Conservation (phyloP, 2,797 vertebrate genomes). For the Chiroxiphia lanceolata region DNA sequence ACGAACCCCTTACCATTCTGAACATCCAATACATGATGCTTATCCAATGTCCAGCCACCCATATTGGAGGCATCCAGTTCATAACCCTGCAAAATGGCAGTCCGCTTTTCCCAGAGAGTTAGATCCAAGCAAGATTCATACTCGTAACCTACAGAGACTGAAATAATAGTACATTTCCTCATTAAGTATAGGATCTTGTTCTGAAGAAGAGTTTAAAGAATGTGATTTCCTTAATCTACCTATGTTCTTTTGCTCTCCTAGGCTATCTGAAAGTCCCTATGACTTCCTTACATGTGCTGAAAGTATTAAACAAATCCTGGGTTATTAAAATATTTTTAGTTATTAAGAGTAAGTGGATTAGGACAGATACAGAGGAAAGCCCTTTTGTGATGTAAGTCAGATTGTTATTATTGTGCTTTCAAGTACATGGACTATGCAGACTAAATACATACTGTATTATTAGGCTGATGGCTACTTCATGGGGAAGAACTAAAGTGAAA, state of each 20-base stretch:
- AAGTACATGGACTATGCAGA: background rate
- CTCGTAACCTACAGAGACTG: conserved; percentile 98
- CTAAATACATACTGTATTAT: background rate
- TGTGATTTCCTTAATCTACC: background rate
- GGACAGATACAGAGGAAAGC: background rate
- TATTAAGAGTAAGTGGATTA: background rate
- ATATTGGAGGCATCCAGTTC: conserved; percentile 95
- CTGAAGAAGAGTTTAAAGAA: background rate
- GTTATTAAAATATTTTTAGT: background rate
- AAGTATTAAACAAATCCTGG: background rate
- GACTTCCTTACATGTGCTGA: background rate
- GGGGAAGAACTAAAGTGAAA: background rate
- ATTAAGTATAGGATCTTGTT: background rate
- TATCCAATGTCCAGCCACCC: conserved; percentile 95
- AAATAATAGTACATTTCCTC: conserved; percentile 52
- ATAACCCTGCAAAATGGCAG: conserved; percentile 90
- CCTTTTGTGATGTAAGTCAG: background rate
- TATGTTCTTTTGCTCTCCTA: background rate
- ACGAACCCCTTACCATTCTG: conserved; percentile 85
- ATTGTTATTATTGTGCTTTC: background rate
- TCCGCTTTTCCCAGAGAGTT: conserved; percentile 97
- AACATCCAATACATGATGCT: conserved; percentile 92
- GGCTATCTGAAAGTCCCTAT: background rate
- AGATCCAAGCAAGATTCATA: conserved; percentile 96
- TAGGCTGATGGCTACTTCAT: background rate